Evolutionary conservation across 2,888 invertebrate genomes (phyloP).

Genomic region (Leptinotarsa rubiginosa): DNA sequence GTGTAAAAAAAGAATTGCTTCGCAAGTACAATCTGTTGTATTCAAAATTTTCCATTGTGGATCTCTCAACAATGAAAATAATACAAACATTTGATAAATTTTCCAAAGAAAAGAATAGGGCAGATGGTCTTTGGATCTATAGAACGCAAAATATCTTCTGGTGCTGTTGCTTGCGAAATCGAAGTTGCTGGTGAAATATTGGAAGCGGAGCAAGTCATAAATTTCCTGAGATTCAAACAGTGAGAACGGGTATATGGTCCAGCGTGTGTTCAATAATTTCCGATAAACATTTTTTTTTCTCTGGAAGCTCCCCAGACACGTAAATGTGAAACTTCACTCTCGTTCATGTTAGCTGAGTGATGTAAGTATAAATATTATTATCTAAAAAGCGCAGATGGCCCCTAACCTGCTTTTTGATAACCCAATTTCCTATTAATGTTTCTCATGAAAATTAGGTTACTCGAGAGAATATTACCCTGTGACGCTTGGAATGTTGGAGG

Average conservation of each 20-base stretch:
- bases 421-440: slow-evolving; percentile 43
- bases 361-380: slow-evolving; percentile 39
- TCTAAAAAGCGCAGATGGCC: slow-evolving; percentile 46
- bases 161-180: no score
- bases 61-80: no score
- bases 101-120: no score
- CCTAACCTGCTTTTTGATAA: slow-evolving; percentile 41
- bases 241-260: background rate
- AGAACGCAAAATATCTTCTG: no score
- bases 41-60: no score
- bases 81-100: no score
- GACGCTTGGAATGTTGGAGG: slow-evolving; percentile 22
- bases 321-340: slow-evolving; percentile 7
- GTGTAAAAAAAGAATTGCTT: no score
- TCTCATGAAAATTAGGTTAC: slow-evolving; percentile 44
- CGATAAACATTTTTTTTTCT: background rate
- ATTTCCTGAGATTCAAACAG: background rate
- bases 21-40: no score
- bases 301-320: background rate
- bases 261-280: background rate
- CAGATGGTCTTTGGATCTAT: no score
- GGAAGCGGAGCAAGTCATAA: no score
- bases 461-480: slow-evolving; percentile 36
- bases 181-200: no score
- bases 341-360: slow-evolving; percentile 12